Evolutionary conservation across 2,113 vertebrate genomes (phyloP), one percentile per base, ranked within the genome.

Genomic region (Triplophysa dalaica): DNA sequence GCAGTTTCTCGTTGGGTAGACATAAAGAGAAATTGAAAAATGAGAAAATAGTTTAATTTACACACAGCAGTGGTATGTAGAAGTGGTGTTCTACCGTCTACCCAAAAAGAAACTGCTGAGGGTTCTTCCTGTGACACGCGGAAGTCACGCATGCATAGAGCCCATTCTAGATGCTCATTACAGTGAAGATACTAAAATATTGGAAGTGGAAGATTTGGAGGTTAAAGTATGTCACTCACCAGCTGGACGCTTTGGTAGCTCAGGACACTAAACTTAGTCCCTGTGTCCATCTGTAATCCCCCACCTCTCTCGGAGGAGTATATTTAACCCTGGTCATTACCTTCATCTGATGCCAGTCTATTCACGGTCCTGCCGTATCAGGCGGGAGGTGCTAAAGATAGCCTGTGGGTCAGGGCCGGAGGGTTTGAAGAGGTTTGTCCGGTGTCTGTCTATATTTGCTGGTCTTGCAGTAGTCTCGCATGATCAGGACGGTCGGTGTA

Each of bases 241-340:
- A 82, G 84, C 83, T 86, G 83, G 75, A 73, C 50, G 72, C 70
- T 85, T 83, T 78, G 70, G 76, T 75, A 66, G 78, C 70, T 48
- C 58, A 69, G 50, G 43, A 4, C 86, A 86, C 72, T 86, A 87
- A 88, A 84, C 19, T 66, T 85, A 84, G 89, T 73, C 79, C 56
- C 77, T 3, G 43, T 83, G 83, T 84, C 78, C 83, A 77, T 85
- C 76, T 87, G 83, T 88, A 86, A 88, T 87, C 87, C 75, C 63
- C 43, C 65, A 66, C 78, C 84, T 85, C 86, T 78, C 75, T 77
- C 80, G 58, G 70, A 78, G 78, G 65, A 77, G 70, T 89, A 87
- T 87, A 83, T 88, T 84, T 90, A 89, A 89, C 86, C 82, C 84
- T 86, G 88, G 79, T 89, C 88, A 89, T 87, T 83, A 87, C 90